Percentiles rank a stretch among this genome's conserved stretches.
phyloP scores from a whole-genome alignment of 1,140 invertebrate genomes.

The Belonocnema kinseyi region DNA sequence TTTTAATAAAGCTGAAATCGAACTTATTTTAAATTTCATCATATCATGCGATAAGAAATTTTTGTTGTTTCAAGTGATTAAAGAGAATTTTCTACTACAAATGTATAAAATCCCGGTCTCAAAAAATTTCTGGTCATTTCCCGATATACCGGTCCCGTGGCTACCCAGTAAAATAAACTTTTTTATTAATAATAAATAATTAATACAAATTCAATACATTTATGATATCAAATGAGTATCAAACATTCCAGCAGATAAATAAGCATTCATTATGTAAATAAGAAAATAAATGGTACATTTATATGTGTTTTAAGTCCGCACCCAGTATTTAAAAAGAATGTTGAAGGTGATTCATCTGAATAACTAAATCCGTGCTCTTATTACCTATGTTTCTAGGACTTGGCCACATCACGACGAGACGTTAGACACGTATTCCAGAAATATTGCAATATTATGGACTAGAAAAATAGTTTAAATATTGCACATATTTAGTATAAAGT shows the following conservation, averaged over 20 bases:
- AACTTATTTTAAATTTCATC: no score
- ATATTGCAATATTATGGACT: background rate
- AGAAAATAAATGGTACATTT: background rate
- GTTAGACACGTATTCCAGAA: constrained; percentile 12
- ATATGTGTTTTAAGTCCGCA: background rate
- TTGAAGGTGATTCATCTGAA: background rate
- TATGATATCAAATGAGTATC: background rate
- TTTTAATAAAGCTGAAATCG: no score
- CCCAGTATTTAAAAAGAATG: background rate
- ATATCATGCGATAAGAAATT: no score
- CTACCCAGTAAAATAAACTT: no score
- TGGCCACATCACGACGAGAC: background rate
- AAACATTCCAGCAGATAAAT: background rate
- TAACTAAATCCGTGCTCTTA: constrained; percentile 1
- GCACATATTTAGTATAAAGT: background rate
- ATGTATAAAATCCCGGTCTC: no score
- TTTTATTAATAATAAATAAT: no score
- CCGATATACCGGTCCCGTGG: no score
- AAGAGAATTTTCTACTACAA: no score
- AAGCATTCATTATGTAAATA: background rate
- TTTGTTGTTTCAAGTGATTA: no score
- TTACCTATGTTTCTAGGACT: constrained; percentile 10
- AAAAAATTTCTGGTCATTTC: no score
- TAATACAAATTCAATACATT: background rate
- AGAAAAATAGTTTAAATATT: constrained; percentile 8